Percentiles rank a stretch among this genome's conserved stretches.
These are phyloP conservation scores for Molorchus minor DNA, from an alignment of 2,888 invertebrate genomes.

Conservation along the genomic window DNA sequence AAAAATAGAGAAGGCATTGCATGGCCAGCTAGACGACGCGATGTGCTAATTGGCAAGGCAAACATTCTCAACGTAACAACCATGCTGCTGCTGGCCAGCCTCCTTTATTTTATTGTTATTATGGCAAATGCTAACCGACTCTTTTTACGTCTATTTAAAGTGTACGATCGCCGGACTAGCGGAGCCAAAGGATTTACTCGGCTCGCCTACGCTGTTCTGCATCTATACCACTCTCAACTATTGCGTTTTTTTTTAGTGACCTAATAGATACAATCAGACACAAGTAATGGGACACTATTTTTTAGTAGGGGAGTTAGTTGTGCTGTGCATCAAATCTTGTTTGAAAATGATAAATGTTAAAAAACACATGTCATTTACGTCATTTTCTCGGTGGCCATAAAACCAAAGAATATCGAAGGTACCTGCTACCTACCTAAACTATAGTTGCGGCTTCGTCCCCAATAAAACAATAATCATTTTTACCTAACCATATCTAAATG, in stretches of 20 bases:
- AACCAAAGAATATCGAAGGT: too few relatives aligned
- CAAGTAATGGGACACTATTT: too few relatives aligned
- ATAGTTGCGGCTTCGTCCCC: neutral
- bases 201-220: conserved; percentile 13
- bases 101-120: conserved; percentile 39
- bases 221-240: conserved; percentile 12
- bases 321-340: too few relatives aligned
- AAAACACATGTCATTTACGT: too few relatives aligned
- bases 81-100: conserved; percentile 46
- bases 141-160: conserved; percentile 38
- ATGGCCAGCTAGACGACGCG: conserved; percentile 55
- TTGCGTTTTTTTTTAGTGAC: neutral
- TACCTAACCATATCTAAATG: conserved; percentile 12
- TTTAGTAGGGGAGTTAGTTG: too few relatives aligned
- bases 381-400: too few relatives aligned
- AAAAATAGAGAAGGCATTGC: conserved; percentile 55
- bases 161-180: conserved; percentile 19
- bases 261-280: too few relatives aligned
- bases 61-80: conserved; percentile 56
- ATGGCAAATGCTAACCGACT: conserved; percentile 35
- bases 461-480: conserved; percentile 12
- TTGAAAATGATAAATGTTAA: too few relatives aligned
- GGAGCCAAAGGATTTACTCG: conserved; percentile 14
- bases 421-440: too few relatives aligned
- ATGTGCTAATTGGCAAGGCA: conserved; percentile 57